Conservation (phyloP, 2,888 invertebrate genomes). For the Cordilura impudica region DNA sequence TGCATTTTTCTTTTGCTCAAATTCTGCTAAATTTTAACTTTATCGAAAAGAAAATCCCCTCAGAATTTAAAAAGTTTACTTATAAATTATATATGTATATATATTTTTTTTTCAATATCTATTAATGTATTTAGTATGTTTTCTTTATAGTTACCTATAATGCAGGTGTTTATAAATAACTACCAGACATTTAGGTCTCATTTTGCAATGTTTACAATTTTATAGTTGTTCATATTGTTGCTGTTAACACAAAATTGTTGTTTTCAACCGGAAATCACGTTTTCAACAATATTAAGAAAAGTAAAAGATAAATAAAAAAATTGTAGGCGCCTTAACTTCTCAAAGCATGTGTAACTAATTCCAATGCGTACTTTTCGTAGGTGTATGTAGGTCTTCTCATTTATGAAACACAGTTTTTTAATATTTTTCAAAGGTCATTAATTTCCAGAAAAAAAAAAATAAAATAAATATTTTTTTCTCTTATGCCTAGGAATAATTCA, state of each 20-base stretch:
- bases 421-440: not conserved
- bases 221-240: conserved; percentile 1
- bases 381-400: not conserved
- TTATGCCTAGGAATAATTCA: too few relatives aligned
- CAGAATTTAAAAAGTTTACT: too few relatives aligned
- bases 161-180: not conserved
- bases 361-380: not conserved
- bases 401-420: not conserved
- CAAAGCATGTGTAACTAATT: conserved; percentile 6
- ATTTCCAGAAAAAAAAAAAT: too few relatives aligned
- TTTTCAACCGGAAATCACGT: conserved; percentile 53
- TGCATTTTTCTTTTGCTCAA: too few relatives aligned
- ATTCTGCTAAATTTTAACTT: too few relatives aligned
- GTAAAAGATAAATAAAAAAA: conserved; percentile 21
- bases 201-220: not conserved
- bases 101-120: too few relatives aligned
- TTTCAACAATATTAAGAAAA: conserved; percentile 1
- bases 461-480: too few relatives aligned
- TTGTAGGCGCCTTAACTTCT: conserved; percentile 10
- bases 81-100: too few relatives aligned
- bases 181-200: conserved; percentile 26
- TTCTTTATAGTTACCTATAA: not conserved
- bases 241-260: not conserved
- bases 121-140: not conserved
- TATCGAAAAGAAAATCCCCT: too few relatives aligned